Evolutionary conservation across 30 jellyfish, hydroid and myxozoan species (phyloP).

Genomic region (Turritopsis rubra): DNA sequence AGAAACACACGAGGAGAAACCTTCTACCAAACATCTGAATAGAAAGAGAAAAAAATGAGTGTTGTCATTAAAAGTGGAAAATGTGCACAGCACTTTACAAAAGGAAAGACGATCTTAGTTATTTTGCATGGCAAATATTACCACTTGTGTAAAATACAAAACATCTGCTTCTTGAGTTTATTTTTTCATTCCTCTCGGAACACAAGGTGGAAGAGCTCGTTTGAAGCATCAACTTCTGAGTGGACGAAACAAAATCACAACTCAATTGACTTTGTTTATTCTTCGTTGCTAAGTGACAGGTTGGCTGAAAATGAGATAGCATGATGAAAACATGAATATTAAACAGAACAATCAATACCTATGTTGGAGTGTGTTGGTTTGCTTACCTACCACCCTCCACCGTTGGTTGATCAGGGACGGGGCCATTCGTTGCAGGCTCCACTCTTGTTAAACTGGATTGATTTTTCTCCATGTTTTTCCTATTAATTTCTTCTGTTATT

Average conservation of each 20-base stretch:
- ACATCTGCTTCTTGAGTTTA: too few relatives aligned
- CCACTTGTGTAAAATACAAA: too few relatives aligned
- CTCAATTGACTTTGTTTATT: background rate
- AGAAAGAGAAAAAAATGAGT: background rate
- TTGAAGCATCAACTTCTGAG: too few relatives aligned
- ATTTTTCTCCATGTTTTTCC: background rate
- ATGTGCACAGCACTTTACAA: background rate
- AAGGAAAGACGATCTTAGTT: background rate
- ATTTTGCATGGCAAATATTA: background rate
- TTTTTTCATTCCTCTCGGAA: background rate
- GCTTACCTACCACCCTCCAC: background rate
- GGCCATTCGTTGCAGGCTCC: background rate
- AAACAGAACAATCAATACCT: background rate
- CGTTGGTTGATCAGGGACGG: background rate
- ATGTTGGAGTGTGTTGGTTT: background rate
- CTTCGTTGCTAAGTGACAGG: background rate
- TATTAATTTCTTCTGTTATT: background rate
- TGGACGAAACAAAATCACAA: background rate
- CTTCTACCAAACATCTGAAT: background rate
- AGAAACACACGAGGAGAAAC: background rate
- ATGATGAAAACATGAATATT: background rate
- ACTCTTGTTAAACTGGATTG: too few relatives aligned
- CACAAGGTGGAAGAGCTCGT: too few relatives aligned
- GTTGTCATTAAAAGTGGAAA: background rate
- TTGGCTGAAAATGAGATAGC: background rate